Evolutionary conservation across 1,140 invertebrate genomes (phyloP), one percentile per base, ranked within the genome.

Genomic region (Scaptomyza pallida): DNA sequence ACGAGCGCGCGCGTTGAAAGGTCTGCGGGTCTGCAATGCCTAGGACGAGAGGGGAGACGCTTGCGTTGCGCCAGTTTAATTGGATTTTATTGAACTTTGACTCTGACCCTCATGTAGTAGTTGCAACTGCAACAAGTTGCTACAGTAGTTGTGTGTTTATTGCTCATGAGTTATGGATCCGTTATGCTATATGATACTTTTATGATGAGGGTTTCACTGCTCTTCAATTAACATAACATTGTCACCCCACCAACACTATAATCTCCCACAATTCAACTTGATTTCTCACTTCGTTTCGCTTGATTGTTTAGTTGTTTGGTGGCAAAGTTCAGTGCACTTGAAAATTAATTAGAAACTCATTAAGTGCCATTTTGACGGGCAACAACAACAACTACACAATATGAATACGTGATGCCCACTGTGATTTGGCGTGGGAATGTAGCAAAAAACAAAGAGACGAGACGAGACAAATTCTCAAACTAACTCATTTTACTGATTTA

Each of bases 21-120:
- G 81, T 81, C 81, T 88, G 82, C 82, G 82, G 82, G 82, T 21
- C 8, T 13, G 13, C 13, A 26, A 6, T 0, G 23, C n/a, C n/a
- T n/a, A n/a, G 5, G 23, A 26, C 2, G 45, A 30, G n/a, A 33
- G 15, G 41, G 13, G 21, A 44, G 23, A n/a, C 30, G 9, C 3
- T 40, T 15, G 19, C 8, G 26, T 71, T 77, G 81, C 50, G 67
- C 75, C 60, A 59, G 41, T 69, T 88, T 88, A 88, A 88, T 88
- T 88, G 82, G 78, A 82, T 88, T 88, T 88, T 89, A 88, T 88
- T 88, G 83, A 88, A 89, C 82, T 88, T 72, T 88, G 78, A 78
- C 82, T 78, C 83, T 82, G 82, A 88, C 82, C 82, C 82, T 82
- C 83, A 78, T 88, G 4, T 4, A n/a, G n/a, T 30, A 65, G 76